A percentile compares a stretch with the other conserved stretches of the same genome.
Evolutionary conservation across 2,888 invertebrate genomes (phyloP).

Genomic region (Ormyrus rosae): DNA sequence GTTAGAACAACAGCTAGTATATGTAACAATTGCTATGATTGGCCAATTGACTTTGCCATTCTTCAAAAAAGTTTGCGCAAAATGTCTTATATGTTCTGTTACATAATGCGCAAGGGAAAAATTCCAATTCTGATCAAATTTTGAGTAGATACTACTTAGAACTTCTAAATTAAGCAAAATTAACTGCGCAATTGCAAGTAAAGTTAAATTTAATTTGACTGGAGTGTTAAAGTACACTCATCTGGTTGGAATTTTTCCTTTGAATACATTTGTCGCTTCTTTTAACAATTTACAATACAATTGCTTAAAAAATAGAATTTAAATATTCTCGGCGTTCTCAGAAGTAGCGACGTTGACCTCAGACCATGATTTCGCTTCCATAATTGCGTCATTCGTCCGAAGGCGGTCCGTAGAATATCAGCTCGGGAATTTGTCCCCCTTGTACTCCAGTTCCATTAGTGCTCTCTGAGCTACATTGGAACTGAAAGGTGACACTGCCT

Average conservation of each 20-base stretch:
- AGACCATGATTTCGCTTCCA: constrained; percentile 62
- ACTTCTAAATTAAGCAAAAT: background rate
- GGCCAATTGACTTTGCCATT: constrained; percentile 31
- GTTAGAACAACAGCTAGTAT: constrained; percentile 52
- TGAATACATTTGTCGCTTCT: background rate
- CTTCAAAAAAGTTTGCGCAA: constrained; percentile 21
- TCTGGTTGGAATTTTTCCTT: constrained; percentile 2
- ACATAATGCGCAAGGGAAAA: background rate
- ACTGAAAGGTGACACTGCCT: constrained; percentile 96
- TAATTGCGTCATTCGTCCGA: constrained; percentile 74
- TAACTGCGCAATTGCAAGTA: background rate
- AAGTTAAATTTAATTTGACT: constrained; percentile 1
- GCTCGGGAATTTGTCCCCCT: constrained; percentile 97
- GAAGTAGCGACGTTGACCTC: constrained; percentile 45
- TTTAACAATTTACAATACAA: constrained; percentile 37
- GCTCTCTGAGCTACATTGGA: constrained; percentile 97
- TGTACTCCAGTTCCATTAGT: constrained; percentile 98
- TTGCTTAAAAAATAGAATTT: constrained; percentile 53
- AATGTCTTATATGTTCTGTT: background rate
- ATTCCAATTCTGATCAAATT: background rate
- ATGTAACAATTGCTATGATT: constrained; percentile 42
- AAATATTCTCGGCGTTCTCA: constrained; percentile 29
- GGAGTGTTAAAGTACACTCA: background rate
- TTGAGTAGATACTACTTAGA: constrained; percentile 11
- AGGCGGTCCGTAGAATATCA: constrained; percentile 95